Evolutionary conservation across 2,797 vertebrate species (phyloP).

Genomic region (Pangasius sanitwongsei): DNA sequence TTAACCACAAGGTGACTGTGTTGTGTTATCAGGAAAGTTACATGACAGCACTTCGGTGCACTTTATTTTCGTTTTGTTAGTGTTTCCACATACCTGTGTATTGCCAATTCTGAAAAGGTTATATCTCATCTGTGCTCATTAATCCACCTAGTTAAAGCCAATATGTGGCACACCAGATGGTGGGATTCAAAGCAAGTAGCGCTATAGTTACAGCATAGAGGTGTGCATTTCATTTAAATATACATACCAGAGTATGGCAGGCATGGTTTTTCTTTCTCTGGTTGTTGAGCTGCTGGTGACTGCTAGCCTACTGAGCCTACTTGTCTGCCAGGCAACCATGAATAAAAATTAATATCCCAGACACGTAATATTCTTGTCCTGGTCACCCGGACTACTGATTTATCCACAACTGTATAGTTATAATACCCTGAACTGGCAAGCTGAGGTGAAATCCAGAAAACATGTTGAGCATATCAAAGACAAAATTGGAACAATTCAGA

Average conservation of each 20-base stretch:
- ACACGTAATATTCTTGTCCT: not conserved
- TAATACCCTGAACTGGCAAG: conserved; percentile 1
- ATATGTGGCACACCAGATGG: not conserved
- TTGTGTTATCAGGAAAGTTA: not conserved
- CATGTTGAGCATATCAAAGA: not conserved
- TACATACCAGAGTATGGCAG: not conserved
- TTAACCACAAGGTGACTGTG: not conserved
- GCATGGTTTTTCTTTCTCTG: not conserved
- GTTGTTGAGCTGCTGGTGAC: not conserved
- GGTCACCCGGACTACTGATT: not conserved
- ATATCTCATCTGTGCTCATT: not conserved
- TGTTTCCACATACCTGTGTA: not conserved
- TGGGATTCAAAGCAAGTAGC: not conserved
- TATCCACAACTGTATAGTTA: not conserved
- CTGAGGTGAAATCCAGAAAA: not conserved
- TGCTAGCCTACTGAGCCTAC: not conserved
- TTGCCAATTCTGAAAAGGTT: not conserved
- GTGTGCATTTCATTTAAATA: not conserved
- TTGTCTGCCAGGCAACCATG: not conserved
- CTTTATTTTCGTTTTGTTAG: not conserved
- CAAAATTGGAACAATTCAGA: no score
- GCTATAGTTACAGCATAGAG: not conserved
- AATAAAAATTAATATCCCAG: conserved; percentile 6
- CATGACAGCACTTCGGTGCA: not conserved
- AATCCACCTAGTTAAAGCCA: not conserved